Evolutionary conservation across 2,888 invertebrate genomes (phyloP).

Genomic region (Trichogramma dendrolimi): DNA sequence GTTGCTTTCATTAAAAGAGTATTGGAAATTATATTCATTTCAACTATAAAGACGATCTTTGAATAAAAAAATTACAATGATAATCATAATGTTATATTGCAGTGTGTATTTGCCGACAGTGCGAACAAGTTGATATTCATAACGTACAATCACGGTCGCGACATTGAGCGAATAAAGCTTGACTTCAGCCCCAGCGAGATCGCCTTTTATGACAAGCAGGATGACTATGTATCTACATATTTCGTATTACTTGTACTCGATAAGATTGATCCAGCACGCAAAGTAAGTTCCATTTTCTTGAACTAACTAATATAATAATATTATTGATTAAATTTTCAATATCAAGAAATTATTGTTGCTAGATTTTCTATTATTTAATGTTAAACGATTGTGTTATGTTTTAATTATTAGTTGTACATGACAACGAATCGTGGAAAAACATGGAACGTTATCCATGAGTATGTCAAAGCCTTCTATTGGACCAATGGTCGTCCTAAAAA

Average conservation of each 20-base stretch:
- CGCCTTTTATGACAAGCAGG: constrained; percentile 63
- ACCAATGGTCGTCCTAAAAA: constrained; percentile 54
- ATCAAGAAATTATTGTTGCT: too few species aligned
- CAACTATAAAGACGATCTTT: too few species aligned
- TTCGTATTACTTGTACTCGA: constrained; percentile 62
- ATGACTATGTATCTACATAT: neutral
- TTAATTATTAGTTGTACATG: constrained; percentile 64
- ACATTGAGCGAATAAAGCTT: constrained; percentile 62
- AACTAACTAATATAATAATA: too few species aligned
- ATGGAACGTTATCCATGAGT: constrained; percentile 67
- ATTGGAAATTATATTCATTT: too few species aligned
- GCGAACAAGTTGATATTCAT: constrained; percentile 72
- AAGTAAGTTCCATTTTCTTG: constrained; percentile 52
- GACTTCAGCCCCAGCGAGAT: constrained; percentile 76
- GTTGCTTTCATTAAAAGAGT: too few species aligned
- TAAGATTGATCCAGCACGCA: constrained; percentile 63
- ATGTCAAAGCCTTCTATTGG: constrained; percentile 79
- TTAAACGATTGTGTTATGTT: too few species aligned
- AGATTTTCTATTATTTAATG: too few species aligned
- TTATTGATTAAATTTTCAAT: too few species aligned
- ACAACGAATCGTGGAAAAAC: constrained; percentile 71
- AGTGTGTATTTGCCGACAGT: constrained; percentile 85
- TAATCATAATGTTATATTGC: constrained; percentile 41
- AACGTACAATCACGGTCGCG: constrained; percentile 69
- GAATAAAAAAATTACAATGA: too few species aligned